Evolutionary conservation across 1,140 invertebrate species (phyloP).

Genomic region (Drosophila melanica): DNA sequence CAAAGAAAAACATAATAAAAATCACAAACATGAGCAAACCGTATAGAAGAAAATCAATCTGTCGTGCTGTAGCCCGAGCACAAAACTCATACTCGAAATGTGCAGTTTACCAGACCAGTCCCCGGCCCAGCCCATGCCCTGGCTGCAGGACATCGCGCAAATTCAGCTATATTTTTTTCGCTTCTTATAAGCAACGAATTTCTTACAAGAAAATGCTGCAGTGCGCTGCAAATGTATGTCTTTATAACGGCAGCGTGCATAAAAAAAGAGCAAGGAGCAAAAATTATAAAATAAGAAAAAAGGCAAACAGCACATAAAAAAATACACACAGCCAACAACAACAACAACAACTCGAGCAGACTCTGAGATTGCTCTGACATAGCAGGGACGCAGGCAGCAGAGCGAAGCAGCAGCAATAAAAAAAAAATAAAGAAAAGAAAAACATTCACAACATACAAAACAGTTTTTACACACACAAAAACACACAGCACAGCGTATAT

Average conservation of each 20-base stretch:
- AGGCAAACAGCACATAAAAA: slow-evolving; percentile 8
- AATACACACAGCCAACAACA: slow-evolving; percentile 44
- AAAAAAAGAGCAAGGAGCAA: slow-evolving; percentile 64
- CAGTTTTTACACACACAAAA: slow-evolving; percentile 58
- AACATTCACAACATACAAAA: slow-evolving; percentile 76
- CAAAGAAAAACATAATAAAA: slow-evolving; percentile 66
- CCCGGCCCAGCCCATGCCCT: neutral
- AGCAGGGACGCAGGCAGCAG: slow-evolving; percentile 22
- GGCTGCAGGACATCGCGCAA: slow-evolving; percentile 63
- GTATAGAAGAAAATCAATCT: slow-evolving; percentile 77
- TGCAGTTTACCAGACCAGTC: slow-evolving; percentile 1
- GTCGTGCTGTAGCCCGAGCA: slow-evolving; percentile 19
- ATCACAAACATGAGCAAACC: slow-evolving; percentile 69
- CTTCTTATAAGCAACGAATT: slow-evolving; percentile 48
- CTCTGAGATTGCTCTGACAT: slow-evolving; percentile 42
- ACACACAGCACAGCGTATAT: slow-evolving; percentile 5
- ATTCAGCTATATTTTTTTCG: slow-evolving; percentile 74
- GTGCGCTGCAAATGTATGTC: slow-evolving; percentile 77
- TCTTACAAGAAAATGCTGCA: slow-evolving; percentile 79
- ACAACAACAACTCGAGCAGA: slow-evolving; percentile 40
- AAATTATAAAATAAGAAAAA: slow-evolving; percentile 72
- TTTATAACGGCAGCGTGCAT: slow-evolving; percentile 74
- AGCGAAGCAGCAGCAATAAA: slow-evolving; percentile 14
- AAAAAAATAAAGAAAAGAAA: slow-evolving; percentile 48
- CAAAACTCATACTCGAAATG: neutral